Base-by-base conservation (phyloP, 2,888 invertebrate genomes). In the Pasiphila rectangulata region DNA sequence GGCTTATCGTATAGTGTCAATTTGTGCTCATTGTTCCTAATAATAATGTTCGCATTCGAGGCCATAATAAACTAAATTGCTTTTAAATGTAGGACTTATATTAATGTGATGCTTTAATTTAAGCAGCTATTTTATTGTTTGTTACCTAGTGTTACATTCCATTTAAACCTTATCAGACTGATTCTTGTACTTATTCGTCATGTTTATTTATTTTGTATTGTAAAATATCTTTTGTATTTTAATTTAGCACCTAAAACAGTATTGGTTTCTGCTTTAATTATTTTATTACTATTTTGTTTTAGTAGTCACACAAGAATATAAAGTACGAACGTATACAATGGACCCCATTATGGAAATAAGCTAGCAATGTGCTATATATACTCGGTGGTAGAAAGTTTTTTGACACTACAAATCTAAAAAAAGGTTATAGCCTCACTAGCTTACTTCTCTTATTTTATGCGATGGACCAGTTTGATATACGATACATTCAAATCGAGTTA, bases 61-160 rank as follows among this genome's bases (percentile, higher is more conserved):
- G 32, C 17, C 32, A 32, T 32, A 17, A 15, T 30, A 17, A 7
- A 9, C 9, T 32, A 19, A n/a, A 25, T 25, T 25, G 34, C 13
- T 42, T 13, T 6, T 42, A 13, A 41, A 12, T 32, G 12, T 34
- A 23, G 16, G 1, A 6, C 7, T 19, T n/a, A 4, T 7, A 23
- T 6, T 3, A 3, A 23, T 9, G 10, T 6, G n/a, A 10, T 10
- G 24, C 10, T n/a, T n/a, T 20, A 7, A 12, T 3, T 19, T 19
- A 19, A 29, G 16, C 35, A 34, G 34, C 20, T 43, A 9, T 15
- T 15, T n/a, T 35, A 27, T 23, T 37, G 30, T 24, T 49, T 24
- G 38, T 51, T 48, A 56, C 46, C 47, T 51, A 38, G 32, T 42
- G 3, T 42, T 54, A 57, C 61, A 61, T 63, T 63, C 62, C 62